phyloP scores from a whole-genome alignment of 2,797 vertebrate species.

The Eremophila alpestris region DNA sequence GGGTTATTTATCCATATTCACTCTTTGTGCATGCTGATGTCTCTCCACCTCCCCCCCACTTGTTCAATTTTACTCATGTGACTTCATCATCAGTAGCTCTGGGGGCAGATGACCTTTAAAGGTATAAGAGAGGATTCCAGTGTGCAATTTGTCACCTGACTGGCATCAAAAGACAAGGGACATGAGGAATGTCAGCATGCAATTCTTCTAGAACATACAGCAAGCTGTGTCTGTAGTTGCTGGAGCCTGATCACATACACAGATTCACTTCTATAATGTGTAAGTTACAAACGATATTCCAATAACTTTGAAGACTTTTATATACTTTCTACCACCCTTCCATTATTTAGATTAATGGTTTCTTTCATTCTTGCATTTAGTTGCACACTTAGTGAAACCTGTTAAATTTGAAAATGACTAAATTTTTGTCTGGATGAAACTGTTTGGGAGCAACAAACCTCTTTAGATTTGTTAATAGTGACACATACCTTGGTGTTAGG shows the following conservation, averaged over 20 bases:
- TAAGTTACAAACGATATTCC: not conserved
- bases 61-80: not conserved
- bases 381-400: not conserved
- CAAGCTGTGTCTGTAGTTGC: rapidly evolving
- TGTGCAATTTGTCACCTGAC: not conserved
- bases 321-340: not conserved
- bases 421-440: not conserved
- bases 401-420: not conserved
- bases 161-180: not conserved
- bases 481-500: not conserved
- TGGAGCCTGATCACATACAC: not conserved
- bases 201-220: not conserved
- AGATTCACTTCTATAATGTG: rapidly evolving
- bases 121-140: not conserved
- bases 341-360: not conserved
- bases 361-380: not conserved
- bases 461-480: not conserved
- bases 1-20: not conserved
- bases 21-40: not conserved
- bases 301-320: not conserved
- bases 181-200: not conserved
- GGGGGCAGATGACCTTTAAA: not conserved
- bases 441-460: not conserved
- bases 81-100: not conserved
- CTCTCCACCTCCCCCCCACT: not conserved